Evolutionary conservation across 2,888 invertebrate genomes (phyloP).

Genomic region (Macaria liturata): DNA sequence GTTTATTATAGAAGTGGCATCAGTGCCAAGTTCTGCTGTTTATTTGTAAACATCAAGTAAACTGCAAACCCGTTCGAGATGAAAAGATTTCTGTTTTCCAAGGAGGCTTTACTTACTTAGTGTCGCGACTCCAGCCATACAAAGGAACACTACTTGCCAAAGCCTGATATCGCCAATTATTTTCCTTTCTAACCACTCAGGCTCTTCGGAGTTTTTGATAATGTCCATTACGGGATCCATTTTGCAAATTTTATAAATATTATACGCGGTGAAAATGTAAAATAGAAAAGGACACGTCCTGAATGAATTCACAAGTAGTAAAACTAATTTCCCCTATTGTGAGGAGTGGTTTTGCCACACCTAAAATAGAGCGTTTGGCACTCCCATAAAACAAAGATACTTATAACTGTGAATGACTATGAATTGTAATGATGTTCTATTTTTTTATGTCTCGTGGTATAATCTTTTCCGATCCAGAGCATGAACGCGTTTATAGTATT

Average conservation of each 20-base stretch:
- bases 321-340: constrained; percentile 70
- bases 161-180: constrained; percentile 87
- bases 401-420: constrained; percentile 1
- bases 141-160: constrained; percentile 92
- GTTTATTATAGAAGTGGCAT: too few relatives aligned
- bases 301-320: constrained; percentile 49
- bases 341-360: constrained; percentile 77
- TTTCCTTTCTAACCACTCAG: constrained; percentile 89
- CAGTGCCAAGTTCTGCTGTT: too few relatives aligned
- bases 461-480: too few relatives aligned
- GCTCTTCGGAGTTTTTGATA: constrained; percentile 74
- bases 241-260: neutral
- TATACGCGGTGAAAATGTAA: neutral
- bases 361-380: constrained; percentile 43
- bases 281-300: constrained; percentile 42
- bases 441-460: neutral
- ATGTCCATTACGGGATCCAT: constrained; percentile 74
- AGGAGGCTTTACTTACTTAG: constrained; percentile 79
- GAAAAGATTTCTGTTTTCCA: constrained; percentile 21
- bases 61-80: too few relatives aligned
- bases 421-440: neutral
- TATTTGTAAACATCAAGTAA: too few relatives aligned
- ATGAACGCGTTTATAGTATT: too few relatives aligned
- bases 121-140: constrained; percentile 84
- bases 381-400: constrained; percentile 35